Evolutionary conservation across 1,140 invertebrate species (phyloP).

Genomic region (Pogonus chalceus): DNA sequence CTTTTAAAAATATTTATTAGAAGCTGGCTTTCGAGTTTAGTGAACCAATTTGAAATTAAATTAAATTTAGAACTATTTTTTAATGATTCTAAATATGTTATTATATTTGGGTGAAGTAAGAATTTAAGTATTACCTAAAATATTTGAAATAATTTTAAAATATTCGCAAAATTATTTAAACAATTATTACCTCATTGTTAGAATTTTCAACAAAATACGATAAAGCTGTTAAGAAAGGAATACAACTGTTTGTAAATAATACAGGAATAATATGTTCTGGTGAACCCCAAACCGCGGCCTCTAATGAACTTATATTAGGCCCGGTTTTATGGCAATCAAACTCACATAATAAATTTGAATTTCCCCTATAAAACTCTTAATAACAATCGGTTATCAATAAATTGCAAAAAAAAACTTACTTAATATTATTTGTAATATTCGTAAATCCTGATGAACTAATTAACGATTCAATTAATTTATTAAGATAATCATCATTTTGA

Average conservation of each 20-base stretch:
- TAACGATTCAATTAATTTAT: constrained; percentile 12
- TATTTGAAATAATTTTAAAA: constrained; percentile 13
- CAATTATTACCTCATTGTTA: constrained; percentile 18
- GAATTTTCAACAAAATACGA: constrained; percentile 29
- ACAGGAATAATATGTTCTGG: constrained; percentile 41
- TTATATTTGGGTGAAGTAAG: constrained; percentile 24
- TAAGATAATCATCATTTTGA: background rate
- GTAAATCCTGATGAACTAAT: constrained; percentile 23
- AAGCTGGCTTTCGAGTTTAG: constrained; percentile 42
- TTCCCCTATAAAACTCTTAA: constrained; percentile 32
- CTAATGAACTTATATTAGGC: constrained; percentile 31
- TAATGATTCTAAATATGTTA: constrained; percentile 21
- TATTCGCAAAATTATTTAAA: constrained; percentile 12
- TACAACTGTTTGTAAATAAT: constrained; percentile 37
- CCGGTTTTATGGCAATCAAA: constrained; percentile 35
- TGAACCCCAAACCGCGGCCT: constrained; percentile 35
- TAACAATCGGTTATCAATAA: background rate
- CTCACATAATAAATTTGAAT: constrained; percentile 38
- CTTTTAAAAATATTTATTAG: constrained; percentile 39
- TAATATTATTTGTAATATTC: constrained; percentile 22
- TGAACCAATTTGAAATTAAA: constrained; percentile 45
- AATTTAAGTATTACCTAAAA: constrained; percentile 34
- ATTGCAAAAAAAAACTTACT: constrained; percentile 17
- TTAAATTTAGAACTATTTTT: constrained; percentile 20
- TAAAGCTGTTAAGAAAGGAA: constrained; percentile 39